Evolutionary conservation across 2,888 invertebrate species (phyloP).

Genomic region (Cantharis rustica): DNA sequence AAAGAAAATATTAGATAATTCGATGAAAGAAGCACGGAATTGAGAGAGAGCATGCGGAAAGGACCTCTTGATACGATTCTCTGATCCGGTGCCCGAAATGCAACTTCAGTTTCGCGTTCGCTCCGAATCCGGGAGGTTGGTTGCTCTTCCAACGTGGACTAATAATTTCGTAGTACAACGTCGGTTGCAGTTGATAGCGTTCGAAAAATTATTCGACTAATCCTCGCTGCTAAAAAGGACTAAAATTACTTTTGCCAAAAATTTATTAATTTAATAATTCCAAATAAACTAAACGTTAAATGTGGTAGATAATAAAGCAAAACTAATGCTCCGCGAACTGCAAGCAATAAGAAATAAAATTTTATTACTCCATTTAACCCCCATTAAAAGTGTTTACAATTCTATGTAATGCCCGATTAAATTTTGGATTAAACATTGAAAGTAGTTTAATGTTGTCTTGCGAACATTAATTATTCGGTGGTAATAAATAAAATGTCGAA

Average conservation of each 20-base stretch:
- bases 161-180: slow-evolving; percentile 1
- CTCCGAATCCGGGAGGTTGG: slow-evolving; percentile 19
- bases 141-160: neutral
- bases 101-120: slow-evolving; percentile 33
- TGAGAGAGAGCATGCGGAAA: slow-evolving; percentile 39
- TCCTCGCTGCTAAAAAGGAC: neutral
- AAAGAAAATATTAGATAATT: slow-evolving; percentile 34
- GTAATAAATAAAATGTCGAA: neutral
- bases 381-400: slow-evolving; percentile 46
- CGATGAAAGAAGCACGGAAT: slow-evolving; percentile 30
- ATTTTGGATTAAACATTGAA: slow-evolving; percentile 16
- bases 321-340: slow-evolving; percentile 37
- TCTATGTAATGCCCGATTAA: slow-evolving; percentile 41
- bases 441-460: neutral
- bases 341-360: slow-evolving; percentile 41
- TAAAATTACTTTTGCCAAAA: neutral
- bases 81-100: slow-evolving; percentile 23
- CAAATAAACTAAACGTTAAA: neutral
- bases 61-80: slow-evolving; percentile 28
- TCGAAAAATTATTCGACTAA: neutral
- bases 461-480: slow-evolving; percentile 5
- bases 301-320: slow-evolving; percentile 25
- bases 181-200: neutral
- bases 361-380: slow-evolving; percentile 43
- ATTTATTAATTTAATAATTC: neutral